phyloP scores from a whole-genome alignment of 2,113 vertebrate genomes.

The Cryptomyrus ogoouensis region DNA sequence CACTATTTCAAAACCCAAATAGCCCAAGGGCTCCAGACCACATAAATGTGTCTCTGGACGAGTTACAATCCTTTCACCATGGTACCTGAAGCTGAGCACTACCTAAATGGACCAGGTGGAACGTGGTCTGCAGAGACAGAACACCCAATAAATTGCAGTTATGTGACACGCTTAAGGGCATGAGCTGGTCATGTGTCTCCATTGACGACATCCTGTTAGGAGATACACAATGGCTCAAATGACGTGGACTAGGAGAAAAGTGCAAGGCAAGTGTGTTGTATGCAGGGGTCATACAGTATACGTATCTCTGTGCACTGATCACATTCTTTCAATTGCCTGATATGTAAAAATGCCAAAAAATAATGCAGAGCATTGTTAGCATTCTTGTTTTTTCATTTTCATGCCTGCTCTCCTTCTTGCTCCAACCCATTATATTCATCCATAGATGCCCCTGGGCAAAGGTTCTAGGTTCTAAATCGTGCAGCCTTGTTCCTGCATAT shows the following conservation, averaged over 20 bases:
- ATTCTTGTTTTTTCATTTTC: neutral
- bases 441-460: neutral
- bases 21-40: neutral
- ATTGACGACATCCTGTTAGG: neutral
- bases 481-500: neutral
- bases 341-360: neutral
- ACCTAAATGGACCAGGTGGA: neutral
- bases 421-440: neutral
- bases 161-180: neutral
- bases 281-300: neutral
- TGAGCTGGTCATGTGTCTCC: neutral
- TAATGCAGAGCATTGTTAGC: neutral
- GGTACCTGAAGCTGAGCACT: neutral
- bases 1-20: neutral
- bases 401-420: neutral
- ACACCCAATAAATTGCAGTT: neutral
- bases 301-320: neutral
- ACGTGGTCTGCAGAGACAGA: neutral
- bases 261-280: neutral
- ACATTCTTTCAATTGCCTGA: neutral
- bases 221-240: neutral
- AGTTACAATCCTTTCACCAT: neutral
- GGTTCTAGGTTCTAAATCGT: neutral
- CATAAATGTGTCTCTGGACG: neutral
- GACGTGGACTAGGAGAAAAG: neutral